phyloP scores from a whole-genome alignment of 2,888 invertebrate species.

The Heliconius charithonia region DNA sequence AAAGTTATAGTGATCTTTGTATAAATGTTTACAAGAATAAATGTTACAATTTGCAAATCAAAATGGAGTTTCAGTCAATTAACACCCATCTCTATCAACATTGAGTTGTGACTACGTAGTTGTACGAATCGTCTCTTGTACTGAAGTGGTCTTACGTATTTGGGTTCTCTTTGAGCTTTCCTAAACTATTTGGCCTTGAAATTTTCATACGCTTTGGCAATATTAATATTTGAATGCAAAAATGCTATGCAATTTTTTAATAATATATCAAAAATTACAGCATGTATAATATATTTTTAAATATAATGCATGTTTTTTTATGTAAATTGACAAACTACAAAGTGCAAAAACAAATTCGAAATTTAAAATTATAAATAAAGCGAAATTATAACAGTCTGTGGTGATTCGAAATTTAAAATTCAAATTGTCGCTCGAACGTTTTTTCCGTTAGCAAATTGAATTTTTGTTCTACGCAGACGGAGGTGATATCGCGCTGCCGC shows the following conservation, averaged over 20 bases:
- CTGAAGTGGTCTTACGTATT: constrained; percentile 51
- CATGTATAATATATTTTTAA: constrained; percentile 32
- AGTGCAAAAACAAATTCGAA: constrained; percentile 5
- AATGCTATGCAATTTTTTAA: constrained; percentile 15
- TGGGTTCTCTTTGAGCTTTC: constrained; percentile 59
- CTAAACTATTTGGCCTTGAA: constrained; percentile 63
- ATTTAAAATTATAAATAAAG: constrained; percentile 17
- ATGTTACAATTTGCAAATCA: constrained; percentile 75
- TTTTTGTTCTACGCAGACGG: constrained; percentile 86
- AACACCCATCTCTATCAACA: constrained; percentile 81
- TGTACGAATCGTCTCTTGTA: constrained; percentile 28
- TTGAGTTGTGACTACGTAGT: constrained; percentile 35
- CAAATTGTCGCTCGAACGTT: constrained; percentile 37
- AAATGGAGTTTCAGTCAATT: constrained; percentile 84
- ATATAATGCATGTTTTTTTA: constrained; percentile 38
- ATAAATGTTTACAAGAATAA: constrained; percentile 80
- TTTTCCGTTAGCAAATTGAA: constrained; percentile 52
- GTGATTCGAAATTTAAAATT: constrained; percentile 27
- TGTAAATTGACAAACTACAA: constrained; percentile 12
- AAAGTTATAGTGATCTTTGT: constrained; percentile 74
- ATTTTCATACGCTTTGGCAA: constrained; percentile 45
- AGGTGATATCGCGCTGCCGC: constrained; percentile 92
- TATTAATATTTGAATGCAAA: constrained; percentile 34
- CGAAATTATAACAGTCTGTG: constrained; percentile 20
- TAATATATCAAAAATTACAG: constrained; percentile 17